phyloP scores from a whole-genome alignment of 2,888 invertebrate species.

The Gisinianus flammeolus region DNA sequence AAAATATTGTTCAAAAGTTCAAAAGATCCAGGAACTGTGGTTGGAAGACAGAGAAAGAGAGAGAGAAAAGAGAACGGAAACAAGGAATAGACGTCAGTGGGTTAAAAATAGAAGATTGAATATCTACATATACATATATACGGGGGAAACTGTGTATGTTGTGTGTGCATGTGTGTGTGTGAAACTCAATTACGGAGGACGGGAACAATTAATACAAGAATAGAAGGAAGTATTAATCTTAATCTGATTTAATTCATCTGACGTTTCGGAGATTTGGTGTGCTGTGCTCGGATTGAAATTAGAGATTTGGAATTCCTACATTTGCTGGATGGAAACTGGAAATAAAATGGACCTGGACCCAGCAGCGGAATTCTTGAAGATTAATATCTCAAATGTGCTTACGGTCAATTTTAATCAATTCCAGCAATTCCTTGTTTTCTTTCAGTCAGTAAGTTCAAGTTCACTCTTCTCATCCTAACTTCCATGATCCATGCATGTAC shows the following conservation, averaged over 20 bases:
- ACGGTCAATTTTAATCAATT: slow-evolving; percentile 31
- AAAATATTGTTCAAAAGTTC: no score
- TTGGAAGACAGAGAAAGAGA: no score
- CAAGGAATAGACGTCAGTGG: no score
- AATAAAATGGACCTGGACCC: slow-evolving; percentile 24
- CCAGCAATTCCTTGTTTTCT: slow-evolving; percentile 27
- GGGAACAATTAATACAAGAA: neutral
- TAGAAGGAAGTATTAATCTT: neutral
- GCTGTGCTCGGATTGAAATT: neutral
- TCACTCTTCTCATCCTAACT: neutral
- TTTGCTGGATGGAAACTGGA: neutral
- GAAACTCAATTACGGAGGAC: neutral
- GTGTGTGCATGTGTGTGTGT: no score
- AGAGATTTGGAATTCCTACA: neutral
- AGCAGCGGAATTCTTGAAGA: slow-evolving; percentile 26
- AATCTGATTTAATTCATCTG: neutral
- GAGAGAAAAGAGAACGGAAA: no score
- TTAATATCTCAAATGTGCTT: slow-evolving; percentile 34
- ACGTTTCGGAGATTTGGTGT: neutral
- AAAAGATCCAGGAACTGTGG: no score
- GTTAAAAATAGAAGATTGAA: no score
- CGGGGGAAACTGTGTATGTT: no score
- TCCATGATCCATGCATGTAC: neutral
- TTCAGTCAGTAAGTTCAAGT: slow-evolving; percentile 33
- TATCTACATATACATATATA: no score